Conservation (phyloP, 2,113 vertebrate species). For the Saguinus midas region DNA sequence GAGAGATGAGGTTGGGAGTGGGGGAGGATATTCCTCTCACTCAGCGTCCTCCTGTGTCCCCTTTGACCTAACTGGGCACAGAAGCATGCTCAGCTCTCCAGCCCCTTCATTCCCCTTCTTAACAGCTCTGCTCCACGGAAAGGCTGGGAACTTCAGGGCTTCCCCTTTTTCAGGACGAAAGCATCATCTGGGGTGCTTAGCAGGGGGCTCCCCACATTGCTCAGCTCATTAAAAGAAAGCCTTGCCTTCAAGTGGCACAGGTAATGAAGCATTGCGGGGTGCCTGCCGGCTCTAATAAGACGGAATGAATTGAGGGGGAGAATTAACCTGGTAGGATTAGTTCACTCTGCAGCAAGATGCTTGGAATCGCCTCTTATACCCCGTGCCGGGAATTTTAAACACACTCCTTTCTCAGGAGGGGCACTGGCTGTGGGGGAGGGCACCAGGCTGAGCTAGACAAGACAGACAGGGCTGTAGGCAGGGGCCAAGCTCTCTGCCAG, state of each 20-base stretch:
- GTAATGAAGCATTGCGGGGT: conserved; percentile 81
- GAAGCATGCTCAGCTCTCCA: not conserved
- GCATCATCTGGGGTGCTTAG: not conserved
- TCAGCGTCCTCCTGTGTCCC: accelerated
- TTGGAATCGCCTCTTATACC: conserved; percentile 51
- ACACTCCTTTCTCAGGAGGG: not conserved
- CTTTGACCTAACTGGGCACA: not conserved
- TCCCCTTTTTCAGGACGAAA: not conserved
- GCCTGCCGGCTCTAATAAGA: conserved; percentile 82
- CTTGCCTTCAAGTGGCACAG: conserved; percentile 76
- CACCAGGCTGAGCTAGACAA: not conserved
- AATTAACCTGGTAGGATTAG: conserved; percentile 83
- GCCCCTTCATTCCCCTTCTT: not conserved
- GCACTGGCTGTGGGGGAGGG: not conserved
- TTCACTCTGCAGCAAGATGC: conserved; percentile 74
- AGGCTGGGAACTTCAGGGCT: not conserved
- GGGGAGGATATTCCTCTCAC: not conserved
- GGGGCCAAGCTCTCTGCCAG: not conserved
- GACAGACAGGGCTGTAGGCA: not conserved
- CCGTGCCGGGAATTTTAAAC: conserved; percentile 78
- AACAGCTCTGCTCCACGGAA: not conserved
- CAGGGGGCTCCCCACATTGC: not conserved
- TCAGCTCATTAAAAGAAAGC: conserved; percentile 74
- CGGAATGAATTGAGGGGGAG: conserved; percentile 80
- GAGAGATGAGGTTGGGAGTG: not conserved